Evolutionary conservation across 2,888 invertebrate species (phyloP), one percentile per base, ranked within the genome.

Genomic region (Diplazon laetatorius): DNA sequence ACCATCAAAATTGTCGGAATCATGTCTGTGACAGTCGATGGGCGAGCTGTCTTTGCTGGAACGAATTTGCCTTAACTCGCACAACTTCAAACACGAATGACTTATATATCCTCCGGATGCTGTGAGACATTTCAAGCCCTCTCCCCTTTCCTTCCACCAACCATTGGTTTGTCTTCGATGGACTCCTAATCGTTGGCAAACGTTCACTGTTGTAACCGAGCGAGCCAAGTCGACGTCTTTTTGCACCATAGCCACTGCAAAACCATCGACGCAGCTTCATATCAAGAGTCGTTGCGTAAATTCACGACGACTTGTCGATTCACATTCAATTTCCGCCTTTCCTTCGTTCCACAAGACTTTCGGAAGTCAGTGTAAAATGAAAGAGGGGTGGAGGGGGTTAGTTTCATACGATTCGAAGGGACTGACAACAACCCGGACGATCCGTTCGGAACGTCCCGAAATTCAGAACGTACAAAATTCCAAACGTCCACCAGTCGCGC

Each of bases 31-130:
- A 37, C 14, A 76, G 74, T 42, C 81, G 22, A 18, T 80, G 70
- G 78, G 80, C 37, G 46, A 12, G 50, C 52, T 66, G 22, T 66
- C 39, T 35, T 20, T 60, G 50, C 25, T 55, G 25, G 42, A 63
- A 70, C 69, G 74, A 65, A 35, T 60, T 59, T 50, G 14, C 16
- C 62, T 78, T 48, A 69, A 85, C 84, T 83, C 76, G 57, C 22
- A 57, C 70, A 30, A 80, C 78, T 69, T 59, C 37, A 71, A 37
- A 60, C 35, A 39, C 75, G 75, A 66, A 75, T 79, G 66, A 63
- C 72, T 85, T 86, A 83, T 86, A 86, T 86, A 86, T 35, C 39
- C 71, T 39, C 10, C 10, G 66, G 66, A 50, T 20, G 46, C 59
- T 57, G 69, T 10, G 44, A 46, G n/a, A n/a, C n/a, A n/a, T n/a